Percentiles rank a stretch among this genome's conserved stretches.
Evolutionary conservation across 2,888 invertebrate species (phyloP).

Genomic region (Eristalis tenax): DNA sequence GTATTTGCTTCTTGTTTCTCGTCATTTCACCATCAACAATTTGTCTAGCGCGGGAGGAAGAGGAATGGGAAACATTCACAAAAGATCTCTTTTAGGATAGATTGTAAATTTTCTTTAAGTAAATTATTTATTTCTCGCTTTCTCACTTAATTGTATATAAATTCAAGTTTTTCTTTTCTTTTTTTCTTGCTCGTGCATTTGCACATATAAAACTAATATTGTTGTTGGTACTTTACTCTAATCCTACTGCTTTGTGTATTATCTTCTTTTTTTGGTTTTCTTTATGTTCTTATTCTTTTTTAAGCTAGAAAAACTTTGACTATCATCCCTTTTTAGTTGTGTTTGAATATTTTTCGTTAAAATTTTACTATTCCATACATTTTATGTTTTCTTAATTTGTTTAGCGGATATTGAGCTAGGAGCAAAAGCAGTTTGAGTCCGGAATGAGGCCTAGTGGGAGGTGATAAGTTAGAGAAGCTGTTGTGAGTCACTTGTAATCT

Average conservation of each 20-base stretch:
- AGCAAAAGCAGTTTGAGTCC: background rate
- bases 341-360: constrained; percentile 1
- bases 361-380: constrained; percentile 9
- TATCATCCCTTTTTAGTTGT: constrained; percentile 4
- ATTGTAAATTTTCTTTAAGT: constrained; percentile 16
- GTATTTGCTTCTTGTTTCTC: background rate
- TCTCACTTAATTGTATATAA: constrained; percentile 19
- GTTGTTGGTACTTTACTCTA: background rate
- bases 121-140: constrained; percentile 3
- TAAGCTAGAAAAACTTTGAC: constrained; percentile 49
- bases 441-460: background rate
- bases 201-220: constrained; percentile 46
- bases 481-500: too few species aligned
- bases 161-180: constrained; percentile 13
- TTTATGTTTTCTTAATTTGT: background rate
- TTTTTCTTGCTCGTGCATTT: constrained; percentile 13
- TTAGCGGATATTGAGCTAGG: background rate
- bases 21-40: background rate
- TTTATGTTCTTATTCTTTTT: constrained; percentile 17
- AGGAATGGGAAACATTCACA: constrained; percentile 36
- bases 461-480: background rate
- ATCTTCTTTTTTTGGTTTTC: background rate
- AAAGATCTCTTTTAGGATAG: background rate
- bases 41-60: constrained; percentile 18
- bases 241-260: background rate